These are phyloP conservation scores for Physella acuta DNA, from an alignment of 1,140 invertebrate species.

Conservation along the genomic window DNA sequence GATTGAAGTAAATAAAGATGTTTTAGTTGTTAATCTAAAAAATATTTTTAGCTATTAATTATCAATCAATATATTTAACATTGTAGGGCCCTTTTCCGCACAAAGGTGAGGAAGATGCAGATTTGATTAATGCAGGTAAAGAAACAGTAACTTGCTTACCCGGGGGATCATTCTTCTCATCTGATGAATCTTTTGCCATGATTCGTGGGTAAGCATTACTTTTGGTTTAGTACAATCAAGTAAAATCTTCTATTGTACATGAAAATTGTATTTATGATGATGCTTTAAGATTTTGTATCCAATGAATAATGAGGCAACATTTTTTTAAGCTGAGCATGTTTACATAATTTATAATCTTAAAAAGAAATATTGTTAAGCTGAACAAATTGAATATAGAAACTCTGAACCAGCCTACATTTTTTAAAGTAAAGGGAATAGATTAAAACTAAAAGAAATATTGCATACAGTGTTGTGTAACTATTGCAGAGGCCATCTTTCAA, in stretches of 20 bases:
- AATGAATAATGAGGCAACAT: no score
- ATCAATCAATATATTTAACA: not conserved
- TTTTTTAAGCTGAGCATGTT: no score
- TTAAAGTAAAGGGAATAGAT: not conserved
- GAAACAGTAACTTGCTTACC: slow-evolving; percentile 91
- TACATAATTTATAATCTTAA: no score
- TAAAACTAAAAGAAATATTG: not conserved
- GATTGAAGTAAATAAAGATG: no score
- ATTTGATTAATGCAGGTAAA: slow-evolving; percentile 98
- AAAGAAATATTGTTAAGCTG: no score
- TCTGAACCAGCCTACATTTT: no score
- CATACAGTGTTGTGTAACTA: not conserved
- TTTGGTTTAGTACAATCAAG: no score
- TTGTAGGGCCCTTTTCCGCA: slow-evolving; percentile 81
- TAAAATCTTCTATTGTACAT: no score
- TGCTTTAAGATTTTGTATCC: no score
- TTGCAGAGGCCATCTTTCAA: slow-evolving; percentile 84
- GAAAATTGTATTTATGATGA: no score
- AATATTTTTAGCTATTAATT: not conserved
- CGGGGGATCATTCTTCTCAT: slow-evolving; percentile 90
- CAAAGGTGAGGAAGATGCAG: slow-evolving; percentile 79
- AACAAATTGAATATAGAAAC: no score
- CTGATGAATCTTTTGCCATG: slow-evolving; percentile 98
- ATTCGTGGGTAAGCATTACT: slow-evolving; percentile 91
- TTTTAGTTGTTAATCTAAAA: no score